phyloP scores from a whole-genome alignment of 1,140 invertebrate species.

The Marisa cornuarietis region DNA sequence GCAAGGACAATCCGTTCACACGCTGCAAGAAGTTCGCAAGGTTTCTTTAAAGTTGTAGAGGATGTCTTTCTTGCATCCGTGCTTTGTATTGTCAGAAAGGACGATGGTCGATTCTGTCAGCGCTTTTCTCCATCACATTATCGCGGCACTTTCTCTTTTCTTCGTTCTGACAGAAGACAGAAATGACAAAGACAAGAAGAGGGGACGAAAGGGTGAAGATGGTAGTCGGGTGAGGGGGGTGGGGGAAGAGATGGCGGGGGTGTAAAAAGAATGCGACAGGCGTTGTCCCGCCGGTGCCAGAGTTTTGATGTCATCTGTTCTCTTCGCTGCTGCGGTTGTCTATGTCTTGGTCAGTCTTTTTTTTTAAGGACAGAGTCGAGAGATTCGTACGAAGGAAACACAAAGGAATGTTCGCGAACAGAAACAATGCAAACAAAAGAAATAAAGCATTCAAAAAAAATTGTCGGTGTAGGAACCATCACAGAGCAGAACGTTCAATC shows the following conservation, averaged over 20 bases:
- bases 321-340: background rate
- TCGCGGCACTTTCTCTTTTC: background rate
- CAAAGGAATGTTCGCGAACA: background rate
- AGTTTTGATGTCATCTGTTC: background rate
- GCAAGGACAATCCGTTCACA: no score
- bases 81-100: background rate
- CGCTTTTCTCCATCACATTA: background rate
- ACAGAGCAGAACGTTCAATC: no score
- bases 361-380: background rate
- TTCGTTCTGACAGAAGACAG: background rate
- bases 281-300: background rate
- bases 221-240: background rate
- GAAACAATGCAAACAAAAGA: background rate
- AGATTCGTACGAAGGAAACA: conserved; percentile 11
- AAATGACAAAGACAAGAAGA: background rate
- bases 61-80: background rate
- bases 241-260: background rate
- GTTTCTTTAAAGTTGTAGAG: no score
- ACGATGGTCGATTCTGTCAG: background rate
- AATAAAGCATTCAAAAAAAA: no score
- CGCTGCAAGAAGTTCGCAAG: no score
- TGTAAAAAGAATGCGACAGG: background rate
- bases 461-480: no score
- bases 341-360: background rate
- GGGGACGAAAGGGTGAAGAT: background rate